phyloP scores from a whole-genome alignment of 2,113 vertebrate species.

The Aegotheles bennettii region DNA sequence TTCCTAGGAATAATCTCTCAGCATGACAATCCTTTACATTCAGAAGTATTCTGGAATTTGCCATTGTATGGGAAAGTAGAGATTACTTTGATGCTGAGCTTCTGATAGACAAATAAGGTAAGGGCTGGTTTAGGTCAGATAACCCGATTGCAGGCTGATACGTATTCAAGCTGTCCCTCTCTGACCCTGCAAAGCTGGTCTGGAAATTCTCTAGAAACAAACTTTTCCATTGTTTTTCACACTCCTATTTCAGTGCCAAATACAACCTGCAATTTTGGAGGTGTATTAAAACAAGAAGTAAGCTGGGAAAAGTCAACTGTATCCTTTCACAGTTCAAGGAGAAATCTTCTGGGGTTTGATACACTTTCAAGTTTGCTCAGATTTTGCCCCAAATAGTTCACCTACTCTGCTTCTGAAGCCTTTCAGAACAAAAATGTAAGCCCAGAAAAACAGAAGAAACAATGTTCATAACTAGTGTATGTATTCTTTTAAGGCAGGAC shows the following conservation, averaged over 20 bases:
- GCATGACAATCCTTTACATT: background rate
- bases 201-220: constrained; percentile 25
- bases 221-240: constrained; percentile 1
- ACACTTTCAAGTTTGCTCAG: background rate
- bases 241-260: background rate
- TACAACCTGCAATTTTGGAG: background rate
- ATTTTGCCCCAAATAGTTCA: background rate
- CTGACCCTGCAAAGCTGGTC: background rate
- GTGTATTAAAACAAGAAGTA: constrained; percentile 21
- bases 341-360: background rate
- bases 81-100: constrained; percentile 1
- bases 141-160: background rate
- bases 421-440: constrained; percentile 37
- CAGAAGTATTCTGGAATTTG: constrained; percentile 2
- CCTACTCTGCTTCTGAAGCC: background rate
- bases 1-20: constrained; percentile 10
- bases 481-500: background rate
- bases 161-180: background rate
- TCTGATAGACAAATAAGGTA: constrained; percentile 7
- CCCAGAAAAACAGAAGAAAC: constrained; percentile 21
- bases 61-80: background rate
- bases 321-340: background rate
- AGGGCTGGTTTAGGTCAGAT: background rate
- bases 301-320: background rate
- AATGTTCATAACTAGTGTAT: constrained; percentile 13